Evolutionary conservation across 2,888 invertebrate species (phyloP).

Genomic region (Achlya flavicornis): DNA sequence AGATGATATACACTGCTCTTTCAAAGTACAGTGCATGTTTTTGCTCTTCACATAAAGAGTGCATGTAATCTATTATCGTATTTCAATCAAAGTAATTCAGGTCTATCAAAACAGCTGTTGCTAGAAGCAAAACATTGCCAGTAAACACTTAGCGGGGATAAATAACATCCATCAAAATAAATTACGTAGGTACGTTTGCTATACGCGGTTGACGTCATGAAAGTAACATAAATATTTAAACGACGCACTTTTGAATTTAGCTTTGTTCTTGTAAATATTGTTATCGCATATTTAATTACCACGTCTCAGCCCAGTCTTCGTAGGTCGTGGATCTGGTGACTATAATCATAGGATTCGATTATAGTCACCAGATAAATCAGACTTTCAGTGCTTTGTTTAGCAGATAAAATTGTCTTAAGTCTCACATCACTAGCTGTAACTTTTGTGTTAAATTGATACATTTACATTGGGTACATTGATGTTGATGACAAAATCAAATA

Average conservation of each 20-base stretch:
- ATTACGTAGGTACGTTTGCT: not conserved
- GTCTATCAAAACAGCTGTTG: not conserved
- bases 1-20: not conserved
- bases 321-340: not conserved
- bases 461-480: no score
- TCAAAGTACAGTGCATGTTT: not conserved
- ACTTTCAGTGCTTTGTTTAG: no score
- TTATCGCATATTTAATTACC: not conserved
- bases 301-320: not conserved
- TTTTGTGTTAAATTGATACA: no score
- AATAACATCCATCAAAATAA: constrained; percentile 6
- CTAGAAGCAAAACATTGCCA: not conserved
- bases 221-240: not conserved
- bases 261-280: not conserved
- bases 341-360: not conserved
- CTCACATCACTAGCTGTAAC: no score
- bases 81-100: no score
- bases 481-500: no score
- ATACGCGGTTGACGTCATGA: not conserved
- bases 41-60: not conserved
- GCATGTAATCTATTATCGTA: not conserved
- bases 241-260: not conserved
- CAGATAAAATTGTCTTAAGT: no score
- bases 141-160: not conserved
- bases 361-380: no score